Base-by-base conservation (phyloP, 2,888 invertebrate genomes). In the Diarsia brunnea region DNA sequence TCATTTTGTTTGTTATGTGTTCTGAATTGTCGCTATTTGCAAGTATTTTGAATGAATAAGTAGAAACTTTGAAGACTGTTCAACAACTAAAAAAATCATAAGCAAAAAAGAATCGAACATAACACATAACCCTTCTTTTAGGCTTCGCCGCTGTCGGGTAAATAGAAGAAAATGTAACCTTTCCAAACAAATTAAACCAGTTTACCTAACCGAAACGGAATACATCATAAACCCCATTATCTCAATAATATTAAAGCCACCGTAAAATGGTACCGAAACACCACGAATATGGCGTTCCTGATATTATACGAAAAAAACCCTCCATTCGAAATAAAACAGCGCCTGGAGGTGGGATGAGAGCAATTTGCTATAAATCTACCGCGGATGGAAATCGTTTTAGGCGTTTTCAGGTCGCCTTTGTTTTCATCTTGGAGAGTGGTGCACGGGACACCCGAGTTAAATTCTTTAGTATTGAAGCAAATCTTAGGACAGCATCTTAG, bases 311-410 rank as follows among this genome's bases (percentile, higher is more conserved):
- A 87, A 82, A 78, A 91, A 91, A 93, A 90, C 87, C 80, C 85
- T 90, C 91, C 91, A 90, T 89, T 91, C 81, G 90, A 90, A 93
- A 93, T 94, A 94, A 94, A 93, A 93, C 91, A 95, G 91, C 94
- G 95, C 95, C 95, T 94, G 90, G 84, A 93, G 92, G 91, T 90
- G 84, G 90, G 72, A 89, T 88, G 91, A 89, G 91, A 93, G 95
- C 95, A 95, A 95, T 95, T 95, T 95, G 94, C 95, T 92, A 94
- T 95, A 95, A 95, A 95, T 95, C 94, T 93, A 91, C 89, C 84
- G 89, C 90, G 90, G 92, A 94, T 93, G 93, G 91, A 92, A 93
- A 95, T 93, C 92, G 92, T 92, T 93, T 88, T 87, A 93, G 93
- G 94, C 93, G 94, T 92, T 92, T 70, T 91, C 91, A 89, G 89